phyloP scores from a whole-genome alignment of 2,888 invertebrate genomes.

The Beris chalybata region DNA sequence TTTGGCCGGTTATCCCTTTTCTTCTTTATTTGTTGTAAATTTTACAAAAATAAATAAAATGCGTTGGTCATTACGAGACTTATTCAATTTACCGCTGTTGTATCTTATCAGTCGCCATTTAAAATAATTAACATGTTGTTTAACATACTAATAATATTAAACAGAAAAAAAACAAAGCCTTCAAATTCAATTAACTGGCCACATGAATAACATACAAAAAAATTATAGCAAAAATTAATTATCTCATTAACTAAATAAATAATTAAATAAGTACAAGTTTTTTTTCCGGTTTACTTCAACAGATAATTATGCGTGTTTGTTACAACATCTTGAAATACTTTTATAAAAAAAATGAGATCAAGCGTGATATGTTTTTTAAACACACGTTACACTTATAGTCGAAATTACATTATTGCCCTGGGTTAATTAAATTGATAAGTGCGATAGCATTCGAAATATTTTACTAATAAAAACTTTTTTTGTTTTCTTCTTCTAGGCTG shows the following conservation, averaged over 20 bases:
- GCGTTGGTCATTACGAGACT: not conserved
- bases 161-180: constrained; percentile 8
- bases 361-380: constrained; percentile 8
- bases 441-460: constrained; percentile 1
- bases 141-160: constrained; percentile 32
- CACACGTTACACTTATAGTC: not conserved
- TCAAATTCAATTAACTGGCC: constrained; percentile 2
- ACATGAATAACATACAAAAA: constrained; percentile 25
- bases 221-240: constrained; percentile 20
- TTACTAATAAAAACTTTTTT: not conserved
- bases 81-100: constrained; percentile 27
- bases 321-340: constrained; percentile 10
- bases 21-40: too few species aligned
- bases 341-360: not conserved
- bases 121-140: constrained; percentile 41
- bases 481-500: constrained; percentile 60
- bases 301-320: constrained; percentile 8
- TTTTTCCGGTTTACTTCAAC: not conserved
- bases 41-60: too few species aligned
- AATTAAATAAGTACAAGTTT: not conserved
- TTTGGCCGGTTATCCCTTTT: too few species aligned
- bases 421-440: constrained; percentile 7
- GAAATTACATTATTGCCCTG: constrained; percentile 4
- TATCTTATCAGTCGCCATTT: constrained; percentile 35
- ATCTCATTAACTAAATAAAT: not conserved